Conservation (phyloP, 2,113 vertebrate genomes). For the Sander lucioperca region DNA sequence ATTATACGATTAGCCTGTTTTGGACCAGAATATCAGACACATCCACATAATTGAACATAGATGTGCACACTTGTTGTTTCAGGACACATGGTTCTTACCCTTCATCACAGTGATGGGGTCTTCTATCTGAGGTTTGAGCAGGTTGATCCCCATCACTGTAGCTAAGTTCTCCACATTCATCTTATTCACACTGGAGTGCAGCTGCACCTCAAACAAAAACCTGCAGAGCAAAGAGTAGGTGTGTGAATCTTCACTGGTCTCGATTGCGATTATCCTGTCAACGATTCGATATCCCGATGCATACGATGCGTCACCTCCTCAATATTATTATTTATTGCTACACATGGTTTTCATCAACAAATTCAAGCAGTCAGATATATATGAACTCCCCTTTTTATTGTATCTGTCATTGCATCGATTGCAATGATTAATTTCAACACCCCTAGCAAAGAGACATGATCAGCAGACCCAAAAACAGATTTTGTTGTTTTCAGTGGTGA, state of each 20-base stretch:
- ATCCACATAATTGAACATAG: background rate
- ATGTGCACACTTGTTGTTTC: background rate
- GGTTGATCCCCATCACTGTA: slow-evolving; percentile 96
- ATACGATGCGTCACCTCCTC: too few relatives aligned
- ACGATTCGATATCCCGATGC: too few relatives aligned
- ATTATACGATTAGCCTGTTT: background rate
- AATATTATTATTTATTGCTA: too few relatives aligned
- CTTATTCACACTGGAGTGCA: slow-evolving; percentile 91
- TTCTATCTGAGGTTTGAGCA: slow-evolving; percentile 92
- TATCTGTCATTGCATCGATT: too few relatives aligned
- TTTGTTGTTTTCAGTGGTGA: too few relatives aligned
- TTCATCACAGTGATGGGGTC: slow-evolving; percentile 95
- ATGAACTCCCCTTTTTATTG: too few relatives aligned
- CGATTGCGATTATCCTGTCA: too few relatives aligned
- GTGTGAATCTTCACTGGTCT: too few relatives aligned
- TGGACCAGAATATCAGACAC: background rate
- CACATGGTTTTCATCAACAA: too few relatives aligned
- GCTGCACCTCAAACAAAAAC: slow-evolving; percentile 94
- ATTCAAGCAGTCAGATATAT: too few relatives aligned
- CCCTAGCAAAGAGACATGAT: background rate
- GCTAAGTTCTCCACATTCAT: slow-evolving; percentile 98
- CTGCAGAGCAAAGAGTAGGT: slow-evolving; percentile 73
- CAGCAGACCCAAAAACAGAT: background rate
- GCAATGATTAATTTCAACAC: too few relatives aligned
- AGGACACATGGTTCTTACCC: slow-evolving; percentile 80